Conservation (phyloP, 2,888 invertebrate genomes). For the Deroplatys truncata region DNA sequence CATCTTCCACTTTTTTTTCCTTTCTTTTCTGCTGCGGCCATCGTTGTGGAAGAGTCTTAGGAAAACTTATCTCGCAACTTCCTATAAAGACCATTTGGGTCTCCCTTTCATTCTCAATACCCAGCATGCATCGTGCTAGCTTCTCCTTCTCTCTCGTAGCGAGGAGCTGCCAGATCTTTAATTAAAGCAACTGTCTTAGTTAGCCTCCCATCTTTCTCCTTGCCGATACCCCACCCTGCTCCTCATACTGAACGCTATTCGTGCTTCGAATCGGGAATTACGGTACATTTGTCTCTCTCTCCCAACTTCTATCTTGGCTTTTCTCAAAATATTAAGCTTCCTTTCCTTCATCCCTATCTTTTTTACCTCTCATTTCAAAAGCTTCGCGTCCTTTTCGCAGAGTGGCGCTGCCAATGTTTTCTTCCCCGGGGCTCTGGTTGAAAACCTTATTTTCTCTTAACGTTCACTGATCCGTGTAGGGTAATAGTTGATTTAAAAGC, state of each 20-base stretch:
- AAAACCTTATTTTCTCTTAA: too few relatives aligned
- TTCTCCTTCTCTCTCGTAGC: background rate
- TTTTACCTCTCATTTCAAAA: conserved; percentile 4
- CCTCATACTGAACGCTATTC: conserved; percentile 18
- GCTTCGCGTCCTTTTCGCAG: background rate
- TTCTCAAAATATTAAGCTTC: conserved; percentile 13
- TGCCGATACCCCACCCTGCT: conserved; percentile 9
- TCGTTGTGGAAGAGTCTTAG: background rate
- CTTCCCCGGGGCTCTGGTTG: too few relatives aligned
- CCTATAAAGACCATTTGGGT: conserved; percentile 13
- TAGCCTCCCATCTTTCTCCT: conserved; percentile 15
- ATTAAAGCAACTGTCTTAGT: conserved; percentile 31
- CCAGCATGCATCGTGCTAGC: conserved; percentile 1
- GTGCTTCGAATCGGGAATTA: conserved; percentile 28
- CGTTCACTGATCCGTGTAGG: too few relatives aligned
- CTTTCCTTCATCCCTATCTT: background rate
- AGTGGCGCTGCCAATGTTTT: background rate
- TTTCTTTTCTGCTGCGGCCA: background rate
- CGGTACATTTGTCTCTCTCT: conserved; percentile 12
- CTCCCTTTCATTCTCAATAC: conserved; percentile 7
- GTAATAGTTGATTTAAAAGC: too few relatives aligned
- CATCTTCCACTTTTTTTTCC: background rate
- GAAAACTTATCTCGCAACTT: conserved; percentile 19
- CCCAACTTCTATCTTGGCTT: conserved; percentile 4
- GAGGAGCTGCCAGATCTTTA: conserved; percentile 25